phyloP scores from a whole-genome alignment of 2,888 invertebrate genomes.

The Synergus japonicus region DNA sequence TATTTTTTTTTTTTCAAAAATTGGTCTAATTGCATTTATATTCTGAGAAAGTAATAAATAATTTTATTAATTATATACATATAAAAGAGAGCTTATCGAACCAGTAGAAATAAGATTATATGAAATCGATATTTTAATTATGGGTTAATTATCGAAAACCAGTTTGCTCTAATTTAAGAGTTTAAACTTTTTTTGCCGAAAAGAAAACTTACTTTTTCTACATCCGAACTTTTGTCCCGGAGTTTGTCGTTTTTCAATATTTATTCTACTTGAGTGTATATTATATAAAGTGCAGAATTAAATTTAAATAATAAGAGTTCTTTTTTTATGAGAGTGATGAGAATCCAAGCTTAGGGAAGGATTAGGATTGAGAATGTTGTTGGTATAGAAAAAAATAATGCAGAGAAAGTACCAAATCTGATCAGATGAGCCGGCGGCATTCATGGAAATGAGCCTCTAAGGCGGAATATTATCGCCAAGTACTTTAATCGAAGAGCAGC shows the following conservation, averaged over 20 bases:
- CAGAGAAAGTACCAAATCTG: not conserved
- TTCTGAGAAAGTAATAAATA: not conserved
- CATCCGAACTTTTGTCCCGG: too few species aligned
- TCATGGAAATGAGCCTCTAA: slow-evolving; percentile 16
- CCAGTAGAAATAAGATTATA: not conserved
- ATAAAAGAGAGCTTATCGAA: not conserved
- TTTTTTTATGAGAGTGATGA: not conserved
- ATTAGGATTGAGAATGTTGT: not conserved
- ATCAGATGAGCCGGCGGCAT: not conserved
- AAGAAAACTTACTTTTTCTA: too few species aligned
- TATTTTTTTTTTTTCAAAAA: not conserved
- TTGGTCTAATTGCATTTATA: not conserved
- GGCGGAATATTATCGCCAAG: not conserved
- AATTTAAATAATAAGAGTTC: too few species aligned
- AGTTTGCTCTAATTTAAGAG: not conserved
- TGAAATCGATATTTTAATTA: slow-evolving; percentile 1
- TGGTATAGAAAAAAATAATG: not conserved
- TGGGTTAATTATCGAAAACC: not conserved
- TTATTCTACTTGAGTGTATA: too few species aligned
- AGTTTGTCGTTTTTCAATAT: too few species aligned
- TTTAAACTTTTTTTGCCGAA: too few species aligned
- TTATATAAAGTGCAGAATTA: too few species aligned
- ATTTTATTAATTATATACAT: not conserved
- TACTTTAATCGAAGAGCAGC: slow-evolving; percentile 27
- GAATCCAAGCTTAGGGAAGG: not conserved